Evolutionary conservation across 2,888 invertebrate genomes (phyloP).

Genomic region (Rhabditoides inermis): DNA sequence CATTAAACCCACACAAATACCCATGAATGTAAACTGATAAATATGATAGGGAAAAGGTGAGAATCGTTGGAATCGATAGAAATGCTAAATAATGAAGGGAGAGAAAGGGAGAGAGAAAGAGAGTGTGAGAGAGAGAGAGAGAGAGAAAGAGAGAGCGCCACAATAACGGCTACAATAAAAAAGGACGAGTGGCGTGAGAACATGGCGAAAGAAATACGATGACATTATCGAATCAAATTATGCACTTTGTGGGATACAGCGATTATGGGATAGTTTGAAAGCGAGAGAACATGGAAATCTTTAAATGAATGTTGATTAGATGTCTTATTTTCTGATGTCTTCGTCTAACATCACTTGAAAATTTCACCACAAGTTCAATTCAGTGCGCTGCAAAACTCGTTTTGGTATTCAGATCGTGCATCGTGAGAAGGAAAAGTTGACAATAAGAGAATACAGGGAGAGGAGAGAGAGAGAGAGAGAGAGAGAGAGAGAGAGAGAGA

Average conservation of each 20-base stretch:
- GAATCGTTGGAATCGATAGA: neutral
- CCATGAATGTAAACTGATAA: too few species aligned
- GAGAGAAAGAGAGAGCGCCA: constrained; percentile 2
- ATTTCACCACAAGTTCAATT: neutral
- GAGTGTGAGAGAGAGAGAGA: constrained; percentile 7
- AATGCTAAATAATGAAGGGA: constrained; percentile 11
- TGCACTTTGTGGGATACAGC: too few species aligned
- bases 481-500: constrained; percentile 10
- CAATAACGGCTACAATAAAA: neutral
- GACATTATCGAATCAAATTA: too few species aligned
- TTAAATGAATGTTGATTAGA: too few species aligned
- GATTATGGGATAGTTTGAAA: too few species aligned
- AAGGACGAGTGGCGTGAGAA: constrained; percentile 1
- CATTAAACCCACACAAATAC: neutral
- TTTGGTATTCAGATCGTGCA: constrained; percentile 3
- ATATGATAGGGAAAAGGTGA: neutral
- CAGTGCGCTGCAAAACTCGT: constrained; percentile 7
- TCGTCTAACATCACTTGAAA: neutral
- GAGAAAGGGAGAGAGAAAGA: neutral
- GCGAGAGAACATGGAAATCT: neutral
- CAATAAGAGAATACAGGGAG: constrained; percentile 1
- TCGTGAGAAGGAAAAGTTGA: neutral
- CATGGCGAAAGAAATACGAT: constrained; percentile 1
- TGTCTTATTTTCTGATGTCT: too few species aligned
- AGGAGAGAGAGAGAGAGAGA: neutral